Percentiles rank a stretch among this genome's conserved stretches.
Conservation (phyloP, 1,140 invertebrate species). For the Saccostrea echinata region DNA sequence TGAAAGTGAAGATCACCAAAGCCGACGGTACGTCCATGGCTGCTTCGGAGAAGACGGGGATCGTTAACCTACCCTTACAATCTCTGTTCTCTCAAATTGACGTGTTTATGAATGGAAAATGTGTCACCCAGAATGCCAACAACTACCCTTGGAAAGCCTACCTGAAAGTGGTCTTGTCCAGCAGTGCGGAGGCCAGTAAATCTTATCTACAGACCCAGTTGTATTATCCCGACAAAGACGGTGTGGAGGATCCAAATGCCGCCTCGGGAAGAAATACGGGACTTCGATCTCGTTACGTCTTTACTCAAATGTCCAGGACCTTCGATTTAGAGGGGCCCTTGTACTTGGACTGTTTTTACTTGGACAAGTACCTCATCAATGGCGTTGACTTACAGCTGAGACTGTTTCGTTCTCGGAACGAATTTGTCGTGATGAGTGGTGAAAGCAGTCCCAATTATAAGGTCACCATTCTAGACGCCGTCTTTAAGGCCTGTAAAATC, state of each 20-base stretch:
- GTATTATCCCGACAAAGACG: background rate
- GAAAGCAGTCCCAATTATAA: slow-evolving; percentile 45
- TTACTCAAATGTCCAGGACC: background rate
- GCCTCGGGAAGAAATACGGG: slow-evolving; percentile 20
- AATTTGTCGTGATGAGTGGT: slow-evolving; percentile 47
- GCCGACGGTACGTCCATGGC: slow-evolving; percentile 15
- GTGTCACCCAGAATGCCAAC: slow-evolving; percentile 40
- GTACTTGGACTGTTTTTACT: slow-evolving; percentile 43
- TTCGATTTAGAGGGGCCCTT: slow-evolving; percentile 52
- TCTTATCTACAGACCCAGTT: slow-evolving; percentile 37
- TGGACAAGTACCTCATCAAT: slow-evolving; percentile 53
- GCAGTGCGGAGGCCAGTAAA: background rate
- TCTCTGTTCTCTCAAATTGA: slow-evolving; percentile 42
- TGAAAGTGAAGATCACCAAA: slow-evolving; percentile 39
- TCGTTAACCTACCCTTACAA: slow-evolving; percentile 41
- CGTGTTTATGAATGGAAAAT: slow-evolving; percentile 47
- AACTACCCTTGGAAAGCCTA: slow-evolving; percentile 51
- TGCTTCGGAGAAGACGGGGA: too few species aligned
- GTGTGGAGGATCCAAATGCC: background rate
- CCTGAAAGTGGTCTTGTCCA: slow-evolving; percentile 44
- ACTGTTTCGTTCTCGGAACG: slow-evolving; percentile 40
- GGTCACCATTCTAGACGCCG: slow-evolving; percentile 20
- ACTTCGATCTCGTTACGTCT: slow-evolving; percentile 24
- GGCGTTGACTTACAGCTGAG: slow-evolving; percentile 49
- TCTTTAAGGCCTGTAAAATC: slow-evolving; percentile 52